Evolutionary conservation across 2,797 vertebrate genomes (phyloP).

Genomic region (Psittacula derbiana): DNA sequence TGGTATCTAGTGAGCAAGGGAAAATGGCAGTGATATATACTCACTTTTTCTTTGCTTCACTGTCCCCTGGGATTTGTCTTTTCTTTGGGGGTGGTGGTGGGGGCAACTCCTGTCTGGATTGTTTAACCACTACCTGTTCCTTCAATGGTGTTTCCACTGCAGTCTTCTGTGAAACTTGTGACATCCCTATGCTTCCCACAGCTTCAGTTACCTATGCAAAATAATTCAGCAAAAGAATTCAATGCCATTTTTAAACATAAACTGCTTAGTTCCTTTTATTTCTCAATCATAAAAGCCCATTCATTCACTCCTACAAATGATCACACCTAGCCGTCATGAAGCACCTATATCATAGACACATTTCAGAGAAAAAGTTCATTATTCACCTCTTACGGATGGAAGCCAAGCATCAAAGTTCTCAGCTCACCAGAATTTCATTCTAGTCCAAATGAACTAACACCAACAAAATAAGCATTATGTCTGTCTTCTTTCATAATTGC

Average conservation of each 20-base stretch:
- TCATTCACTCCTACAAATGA: background rate
- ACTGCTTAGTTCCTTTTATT: background rate
- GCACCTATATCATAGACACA: background rate
- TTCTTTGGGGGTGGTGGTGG: conserved; percentile 89
- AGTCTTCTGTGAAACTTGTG: conserved; percentile 77
- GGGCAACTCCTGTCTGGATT: conserved; percentile 79
- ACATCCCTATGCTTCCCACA: conserved; percentile 81
- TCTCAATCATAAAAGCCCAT: background rate
- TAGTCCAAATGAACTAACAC: background rate
- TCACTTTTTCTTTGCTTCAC: conserved; percentile 86
- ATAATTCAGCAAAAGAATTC: background rate
- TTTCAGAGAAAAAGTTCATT: background rate
- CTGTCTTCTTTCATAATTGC: background rate
- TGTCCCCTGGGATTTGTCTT: conserved; percentile 86
- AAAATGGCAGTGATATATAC: background rate
- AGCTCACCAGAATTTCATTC: background rate
- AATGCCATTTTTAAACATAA: background rate
- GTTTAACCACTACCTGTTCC: conserved; percentile 59
- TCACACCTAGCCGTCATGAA: background rate
- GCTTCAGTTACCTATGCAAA: conserved; percentile 88
- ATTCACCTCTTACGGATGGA: background rate
- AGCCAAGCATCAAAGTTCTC: background rate
- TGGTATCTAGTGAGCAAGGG: background rate
- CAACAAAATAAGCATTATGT: background rate
- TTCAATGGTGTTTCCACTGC: conserved; percentile 69